Base-by-base conservation (phyloP, 2,113 vertebrate genomes). In the Nerophis lumbriciformis region DNA sequence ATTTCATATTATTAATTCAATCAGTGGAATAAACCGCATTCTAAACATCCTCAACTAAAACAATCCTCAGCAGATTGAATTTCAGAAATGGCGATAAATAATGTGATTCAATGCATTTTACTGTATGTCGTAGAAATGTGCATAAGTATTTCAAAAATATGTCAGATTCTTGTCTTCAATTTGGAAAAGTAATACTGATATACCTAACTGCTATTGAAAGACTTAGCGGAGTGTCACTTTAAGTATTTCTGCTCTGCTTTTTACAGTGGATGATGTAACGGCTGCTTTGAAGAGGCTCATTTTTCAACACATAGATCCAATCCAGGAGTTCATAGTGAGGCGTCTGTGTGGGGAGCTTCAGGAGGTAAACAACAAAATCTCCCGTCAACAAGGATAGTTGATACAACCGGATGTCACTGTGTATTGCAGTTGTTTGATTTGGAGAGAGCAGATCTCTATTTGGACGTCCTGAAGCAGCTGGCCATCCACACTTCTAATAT, bases 291-390 rank as follows among this genome's bases (percentile, higher is more conserved):
- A 88, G 80, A 86, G 76, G 39, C 81, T 76, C 0, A 44, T 94
- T 65, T 44, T 89, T 55, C 74, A 75, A 16, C 42, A 86, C 13
- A 38, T 88, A 0, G 90, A 93, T 76, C 89, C 93, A 12, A 15
- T 97, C 73, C 90, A 91, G 71, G 89, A 90, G 63, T 98, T 94
- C 65, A 60, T 95, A 53, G 78, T 93, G 37, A 84, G 94, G 53
- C 90, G 69, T 48, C 85, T 98, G 21, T 90, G 87, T 58, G 85
- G 91, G 37, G 94, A 96, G 47, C 83, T 97, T 38, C 89, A 77
- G 69, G 89, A 85, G 71, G 94, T 98, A 82, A 91, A 89, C 76
- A 55, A 12, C 52, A 16, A 45, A 45, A 48, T 15, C 49, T 51
- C 53, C 14, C 16, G 5, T 68, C 60, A 49, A 21, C 39, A 44